These are phyloP conservation scores for Chromis chromis DNA, from an alignment of 2,797 vertebrate species.

Conservation along the genomic window DNA sequence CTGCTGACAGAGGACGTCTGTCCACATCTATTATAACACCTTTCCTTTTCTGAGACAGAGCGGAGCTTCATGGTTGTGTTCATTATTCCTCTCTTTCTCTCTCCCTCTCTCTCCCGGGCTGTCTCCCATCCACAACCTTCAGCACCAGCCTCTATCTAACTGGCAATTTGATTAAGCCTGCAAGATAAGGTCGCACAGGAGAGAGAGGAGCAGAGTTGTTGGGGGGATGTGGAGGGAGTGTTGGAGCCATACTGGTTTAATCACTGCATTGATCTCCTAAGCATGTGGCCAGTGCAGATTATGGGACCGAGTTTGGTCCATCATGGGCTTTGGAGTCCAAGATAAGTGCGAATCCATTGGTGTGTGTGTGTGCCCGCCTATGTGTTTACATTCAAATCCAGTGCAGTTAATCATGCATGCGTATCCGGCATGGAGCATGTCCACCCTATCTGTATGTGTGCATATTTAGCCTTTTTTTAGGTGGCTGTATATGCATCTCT, in stretches of 20 bases:
- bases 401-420: slow-evolving; percentile 52
- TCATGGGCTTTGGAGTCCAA: slow-evolving; percentile 59
- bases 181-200: slow-evolving; percentile 75
- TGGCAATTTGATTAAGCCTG: slow-evolving; percentile 81
- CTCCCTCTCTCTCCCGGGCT: slow-evolving; percentile 36
- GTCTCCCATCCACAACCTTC: slow-evolving; percentile 67
- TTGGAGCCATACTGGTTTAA: slow-evolving; percentile 69
- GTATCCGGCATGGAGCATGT: slow-evolving; percentile 26
- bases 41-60: slow-evolving; percentile 59
- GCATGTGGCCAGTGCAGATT: slow-evolving; percentile 77
- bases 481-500: slow-evolving; percentile 31
- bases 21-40: slow-evolving; percentile 80
- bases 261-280: slow-evolving; percentile 78
- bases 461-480: slow-evolving; percentile 48
- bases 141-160: slow-evolving; percentile 65
- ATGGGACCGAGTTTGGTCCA: slow-evolving; percentile 66
- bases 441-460: slow-evolving; percentile 37
- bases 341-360: slow-evolving; percentile 44
- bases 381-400: slow-evolving; percentile 27
- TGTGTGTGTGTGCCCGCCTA: slow-evolving; percentile 3
- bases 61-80: slow-evolving; percentile 55
- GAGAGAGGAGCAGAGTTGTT: slow-evolving; percentile 39
- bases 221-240: slow-evolving; percentile 8
- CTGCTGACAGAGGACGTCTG: slow-evolving; percentile 78
- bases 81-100: slow-evolving; percentile 60